phyloP scores from a whole-genome alignment of 2,113 vertebrate genomes.

The Phalacrocorax carbo region DNA sequence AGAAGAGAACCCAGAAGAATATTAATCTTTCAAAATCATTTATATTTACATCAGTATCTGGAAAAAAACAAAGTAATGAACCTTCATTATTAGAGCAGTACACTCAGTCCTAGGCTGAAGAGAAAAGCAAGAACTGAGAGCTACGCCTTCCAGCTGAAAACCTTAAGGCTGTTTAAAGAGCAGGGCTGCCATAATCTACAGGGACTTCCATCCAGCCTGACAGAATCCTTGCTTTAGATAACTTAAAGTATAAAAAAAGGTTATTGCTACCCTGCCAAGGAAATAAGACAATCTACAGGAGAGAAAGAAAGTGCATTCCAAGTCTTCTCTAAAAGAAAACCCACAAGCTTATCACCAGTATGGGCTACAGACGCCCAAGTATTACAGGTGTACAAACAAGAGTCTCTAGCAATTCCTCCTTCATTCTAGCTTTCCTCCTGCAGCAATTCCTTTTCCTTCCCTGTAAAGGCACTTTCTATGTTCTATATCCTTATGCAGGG shows the following conservation, averaged over 20 bases:
- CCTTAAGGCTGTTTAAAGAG: background rate
- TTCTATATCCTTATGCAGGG: background rate
- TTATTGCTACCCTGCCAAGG: conserved; percentile 57
- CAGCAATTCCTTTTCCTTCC: background rate
- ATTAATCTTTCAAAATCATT: background rate
- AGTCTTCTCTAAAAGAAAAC: background rate
- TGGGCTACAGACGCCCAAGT: background rate
- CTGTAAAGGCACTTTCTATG: conserved; percentile 19
- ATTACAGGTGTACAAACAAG: background rate
- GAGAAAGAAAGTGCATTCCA: conserved; percentile 22
- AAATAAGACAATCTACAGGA: conserved; percentile 22
- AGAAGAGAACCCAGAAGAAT: background rate
- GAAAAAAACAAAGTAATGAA: background rate
- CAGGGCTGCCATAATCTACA: background rate
- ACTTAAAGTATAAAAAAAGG: background rate
- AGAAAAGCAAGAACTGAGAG: background rate
- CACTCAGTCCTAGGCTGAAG: background rate
- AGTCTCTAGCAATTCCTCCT: background rate
- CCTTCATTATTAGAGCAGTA: background rate
- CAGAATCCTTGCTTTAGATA: conserved; percentile 18
- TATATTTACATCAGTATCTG: conserved; percentile 2
- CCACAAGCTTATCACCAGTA: background rate
- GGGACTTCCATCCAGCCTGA: background rate
- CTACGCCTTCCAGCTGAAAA: background rate
- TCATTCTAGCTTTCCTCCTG: background rate